Conservation (phyloP, 2,888 invertebrate species). For the Conomelus anceps region DNA sequence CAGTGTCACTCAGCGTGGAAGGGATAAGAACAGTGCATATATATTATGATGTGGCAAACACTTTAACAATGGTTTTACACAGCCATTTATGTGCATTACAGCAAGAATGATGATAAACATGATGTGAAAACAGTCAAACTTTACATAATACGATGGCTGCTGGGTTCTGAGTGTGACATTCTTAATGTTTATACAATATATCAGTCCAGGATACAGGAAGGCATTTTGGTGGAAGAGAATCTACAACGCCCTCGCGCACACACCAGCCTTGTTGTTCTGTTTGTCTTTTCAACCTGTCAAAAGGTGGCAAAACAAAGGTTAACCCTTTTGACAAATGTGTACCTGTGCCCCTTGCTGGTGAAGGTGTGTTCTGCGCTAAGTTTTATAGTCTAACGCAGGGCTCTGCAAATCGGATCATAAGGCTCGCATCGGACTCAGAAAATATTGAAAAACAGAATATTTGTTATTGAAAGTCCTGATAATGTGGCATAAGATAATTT, state of each 20-base stretch:
- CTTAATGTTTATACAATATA: neutral
- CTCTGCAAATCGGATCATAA: neutral
- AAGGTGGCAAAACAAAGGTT: neutral
- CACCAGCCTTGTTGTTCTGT: neutral
- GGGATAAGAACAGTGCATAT: neutral
- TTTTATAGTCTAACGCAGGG: neutral
- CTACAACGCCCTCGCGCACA: neutral
- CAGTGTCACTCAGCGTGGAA: neutral
- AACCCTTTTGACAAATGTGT: neutral
- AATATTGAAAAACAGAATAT: no score
- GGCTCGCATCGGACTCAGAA: neutral
- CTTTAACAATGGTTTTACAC: neutral
- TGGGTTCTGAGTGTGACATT: neutral
- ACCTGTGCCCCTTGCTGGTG: neutral
- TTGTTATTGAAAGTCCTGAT: no score
- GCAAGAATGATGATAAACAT: neutral
- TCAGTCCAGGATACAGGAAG: neutral
- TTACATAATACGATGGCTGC: neutral
- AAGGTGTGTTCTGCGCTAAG: neutral
- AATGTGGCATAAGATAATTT: no score
- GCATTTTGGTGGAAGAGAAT: neutral
- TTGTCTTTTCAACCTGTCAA: neutral
- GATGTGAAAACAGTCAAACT: neutral
- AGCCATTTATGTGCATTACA: neutral
- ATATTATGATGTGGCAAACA: neutral